Evolutionary conservation across 2,888 invertebrate species (phyloP), one percentile per base, ranked within the genome.

Genomic region (Piscicola geometra): DNA sequence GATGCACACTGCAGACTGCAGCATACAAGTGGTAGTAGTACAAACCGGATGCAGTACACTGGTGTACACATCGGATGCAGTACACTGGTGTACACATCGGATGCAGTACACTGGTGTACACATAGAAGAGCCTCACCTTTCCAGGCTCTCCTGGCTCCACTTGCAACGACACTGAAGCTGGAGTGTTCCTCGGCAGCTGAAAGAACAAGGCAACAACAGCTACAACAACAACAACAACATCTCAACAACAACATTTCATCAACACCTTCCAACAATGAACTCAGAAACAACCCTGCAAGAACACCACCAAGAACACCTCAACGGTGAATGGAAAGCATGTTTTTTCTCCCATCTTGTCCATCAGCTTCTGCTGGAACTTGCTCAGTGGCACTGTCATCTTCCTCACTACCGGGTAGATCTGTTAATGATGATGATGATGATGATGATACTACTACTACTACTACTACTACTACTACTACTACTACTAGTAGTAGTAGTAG

Each of bases 141-240:
- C 73, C 73, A 30, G 73, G 73, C 41, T 73, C 73, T 73, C 73
- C 73, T 25, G 73, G 73, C 33, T 73, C 73, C 18, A 73, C 73
- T 25, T 73, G 73, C 33, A 73, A 35, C 18, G 73, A 56, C 15
- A 73, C 73, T 0, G 73, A 73, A 21, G 73, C 73, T 28, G 73
- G 60, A 3, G 60, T 56, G 60, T 56, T 5, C n/a, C 60, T 56
- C 3, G 60, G 60, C 25, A 56, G n/a, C 60, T 56, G 60, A 5
- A 21, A 5, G 25, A n/a, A 56, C 5, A 15, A 41, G 41, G 41
- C 41, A 5, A 41, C 41, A 41, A 41, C 41, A 41, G 15, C 41
- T 41, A 41, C 41, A 41, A 41, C 41, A 41, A 41, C 41, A 5
- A 41, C 41, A 41, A 41, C 41, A 15, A 41, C 41, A 56, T 21